Conservation (phyloP, 1,140 invertebrate species). For the Drosophila sp. region DNA sequence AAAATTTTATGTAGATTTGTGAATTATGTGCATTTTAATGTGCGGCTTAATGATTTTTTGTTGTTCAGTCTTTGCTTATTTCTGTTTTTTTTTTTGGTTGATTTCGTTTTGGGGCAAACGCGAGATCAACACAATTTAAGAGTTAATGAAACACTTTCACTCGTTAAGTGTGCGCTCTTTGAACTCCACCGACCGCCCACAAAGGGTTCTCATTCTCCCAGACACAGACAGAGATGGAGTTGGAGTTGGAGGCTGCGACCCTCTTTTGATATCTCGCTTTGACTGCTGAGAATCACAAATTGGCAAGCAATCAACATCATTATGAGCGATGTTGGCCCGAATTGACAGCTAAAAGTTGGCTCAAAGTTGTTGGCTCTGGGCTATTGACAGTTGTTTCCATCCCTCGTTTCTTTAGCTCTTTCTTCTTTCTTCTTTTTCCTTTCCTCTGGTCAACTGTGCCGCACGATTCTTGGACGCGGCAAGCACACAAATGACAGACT, state of each 20-base stretch:
- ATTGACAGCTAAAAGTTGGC: conserved; percentile 33
- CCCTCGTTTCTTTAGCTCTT: not conserved
- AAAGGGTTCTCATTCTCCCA: conserved; percentile 33
- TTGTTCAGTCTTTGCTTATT: conserved; percentile 39
- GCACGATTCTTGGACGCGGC: conserved; percentile 58
- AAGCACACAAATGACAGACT: conserved; percentile 30
- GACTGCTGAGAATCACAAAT: conserved; percentile 58
- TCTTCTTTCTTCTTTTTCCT: not conserved
- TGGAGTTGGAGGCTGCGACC: not conserved
- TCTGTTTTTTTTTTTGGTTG: conserved; percentile 34
- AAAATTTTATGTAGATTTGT: conserved; percentile 46
- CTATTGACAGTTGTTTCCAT: conserved; percentile 6
- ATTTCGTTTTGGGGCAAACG: conserved; percentile 47
- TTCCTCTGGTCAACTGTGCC: conserved; percentile 59
- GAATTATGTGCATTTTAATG: conserved; percentile 74
- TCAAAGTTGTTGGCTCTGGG: not conserved
- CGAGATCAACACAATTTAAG: conserved; percentile 56
- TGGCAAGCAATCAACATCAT: conserved; percentile 58
- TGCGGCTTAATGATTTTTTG: conserved; percentile 33
- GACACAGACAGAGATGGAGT: not conserved
- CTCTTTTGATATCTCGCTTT: conserved; percentile 11
- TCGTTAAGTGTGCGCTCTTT: conserved; percentile 56
- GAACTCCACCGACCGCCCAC: conserved; percentile 35
- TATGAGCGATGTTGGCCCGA: conserved; percentile 40
- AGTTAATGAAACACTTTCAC: conserved; percentile 75